Evolutionary conservation across 2,888 invertebrate species (phyloP).

Genomic region (Fragum sueziense): DNA sequence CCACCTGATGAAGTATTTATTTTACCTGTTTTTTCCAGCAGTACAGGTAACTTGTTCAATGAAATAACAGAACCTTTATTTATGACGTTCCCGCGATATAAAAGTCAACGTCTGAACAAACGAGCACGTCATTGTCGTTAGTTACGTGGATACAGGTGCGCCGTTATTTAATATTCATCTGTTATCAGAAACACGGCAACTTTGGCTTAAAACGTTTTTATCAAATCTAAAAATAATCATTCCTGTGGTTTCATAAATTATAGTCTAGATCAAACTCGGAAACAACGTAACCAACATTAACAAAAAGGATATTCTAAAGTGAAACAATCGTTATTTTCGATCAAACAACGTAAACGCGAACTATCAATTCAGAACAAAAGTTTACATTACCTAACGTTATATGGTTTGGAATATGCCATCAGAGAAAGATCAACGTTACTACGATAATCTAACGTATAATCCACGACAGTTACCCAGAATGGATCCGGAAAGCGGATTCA

Average conservation of each 20-base stretch:
- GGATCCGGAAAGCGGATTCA: slow-evolving; percentile 50
- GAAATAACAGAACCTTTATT: no score
- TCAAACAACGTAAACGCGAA: neutral
- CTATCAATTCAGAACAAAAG: no score
- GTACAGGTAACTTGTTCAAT: no score
- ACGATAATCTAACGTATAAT: slow-evolving; percentile 50
- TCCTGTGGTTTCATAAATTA: neutral
- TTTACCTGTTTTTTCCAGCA: no score
- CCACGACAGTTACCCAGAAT: slow-evolving; percentile 39
- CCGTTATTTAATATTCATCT: neutral
- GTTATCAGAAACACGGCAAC: neutral
- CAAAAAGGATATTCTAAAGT: neutral
- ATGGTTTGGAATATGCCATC: neutral
- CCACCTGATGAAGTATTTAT: no score
- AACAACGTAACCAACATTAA: neutral
- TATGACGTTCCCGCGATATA: neutral
- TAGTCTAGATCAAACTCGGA: no score
- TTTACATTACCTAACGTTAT: no score
- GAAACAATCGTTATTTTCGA: neutral
- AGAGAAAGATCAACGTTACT: neutral
- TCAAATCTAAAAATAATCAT: neutral
- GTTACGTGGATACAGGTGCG: slow-evolving; percentile 17
- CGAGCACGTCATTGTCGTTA: slow-evolving; percentile 1
- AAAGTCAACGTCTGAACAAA: neutral
- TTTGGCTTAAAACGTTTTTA: neutral